These are phyloP conservation scores for Oasisia sp. DNA, from an alignment of 2,888 invertebrate genomes.

Conservation along the genomic window DNA sequence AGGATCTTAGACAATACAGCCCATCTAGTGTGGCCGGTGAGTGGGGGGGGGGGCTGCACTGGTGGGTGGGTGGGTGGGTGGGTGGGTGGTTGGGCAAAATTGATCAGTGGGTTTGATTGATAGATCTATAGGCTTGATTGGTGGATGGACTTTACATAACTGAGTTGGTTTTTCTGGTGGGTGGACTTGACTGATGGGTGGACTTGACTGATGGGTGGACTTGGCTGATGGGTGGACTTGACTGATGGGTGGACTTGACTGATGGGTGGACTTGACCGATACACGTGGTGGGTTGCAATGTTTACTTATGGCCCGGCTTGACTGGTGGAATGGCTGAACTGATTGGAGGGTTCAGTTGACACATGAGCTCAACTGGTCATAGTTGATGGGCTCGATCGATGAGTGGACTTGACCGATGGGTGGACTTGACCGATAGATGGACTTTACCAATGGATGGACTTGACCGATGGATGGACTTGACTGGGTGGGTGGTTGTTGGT, in stretches of 20 bases:
- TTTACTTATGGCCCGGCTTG: neutral
- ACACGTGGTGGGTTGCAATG: too few species aligned
- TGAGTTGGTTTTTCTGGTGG: neutral
- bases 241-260: neutral
- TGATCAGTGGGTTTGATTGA: neutral
- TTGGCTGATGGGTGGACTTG: neutral
- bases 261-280: neutral
- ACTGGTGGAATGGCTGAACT: neutral
- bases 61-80: neutral
- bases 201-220: neutral
- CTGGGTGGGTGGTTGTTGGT: neutral
- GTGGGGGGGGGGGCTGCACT: neutral
- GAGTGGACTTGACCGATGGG: neutral
- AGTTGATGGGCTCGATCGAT: neutral
- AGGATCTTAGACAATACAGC: neutral
- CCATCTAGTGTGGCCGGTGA: neutral
- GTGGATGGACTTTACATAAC: neutral
- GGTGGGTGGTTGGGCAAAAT: neutral
- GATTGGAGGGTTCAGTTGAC: too few species aligned
- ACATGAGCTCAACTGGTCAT: too few species aligned
- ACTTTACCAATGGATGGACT: neutral
- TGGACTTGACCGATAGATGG: neutral
- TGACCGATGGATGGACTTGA: neutral
- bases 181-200: neutral
- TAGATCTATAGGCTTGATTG: neutral